phyloP scores from a whole-genome alignment of 2,113 vertebrate genomes.

The Phyllopteryx taeniolatus region DNA sequence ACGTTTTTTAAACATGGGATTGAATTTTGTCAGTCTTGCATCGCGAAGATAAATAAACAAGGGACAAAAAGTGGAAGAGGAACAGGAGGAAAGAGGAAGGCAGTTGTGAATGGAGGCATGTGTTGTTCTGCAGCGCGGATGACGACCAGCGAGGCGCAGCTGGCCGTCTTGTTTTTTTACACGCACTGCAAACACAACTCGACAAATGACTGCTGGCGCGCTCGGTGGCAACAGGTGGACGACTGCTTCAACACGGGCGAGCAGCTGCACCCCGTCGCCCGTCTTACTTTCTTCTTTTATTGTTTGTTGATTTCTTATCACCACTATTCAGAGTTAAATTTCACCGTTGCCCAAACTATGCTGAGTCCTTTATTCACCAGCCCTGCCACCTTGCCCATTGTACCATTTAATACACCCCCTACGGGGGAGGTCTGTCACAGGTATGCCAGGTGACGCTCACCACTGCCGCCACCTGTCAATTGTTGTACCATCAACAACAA shows the following conservation, averaged over 20 bases:
- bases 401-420: background rate
- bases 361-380: background rate
- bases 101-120: conserved; percentile 38
- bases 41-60: conserved; percentile 8
- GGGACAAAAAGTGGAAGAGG: conserved; percentile 43
- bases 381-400: background rate
- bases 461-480: conserved; percentile 53
- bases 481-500: conserved; percentile 54
- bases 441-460: conserved; percentile 57
- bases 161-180: conserved; percentile 16
- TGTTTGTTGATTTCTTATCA: conserved; percentile 36
- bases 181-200: conserved; percentile 38
- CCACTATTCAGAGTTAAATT: conserved; percentile 60
- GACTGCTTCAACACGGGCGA: conserved; percentile 51
- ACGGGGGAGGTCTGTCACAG: conserved; percentile 27
- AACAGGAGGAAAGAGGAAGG: conserved; percentile 43
- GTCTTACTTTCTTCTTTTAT: conserved; percentile 42
- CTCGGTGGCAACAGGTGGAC: conserved; percentile 64
- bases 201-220: conserved; percentile 44
- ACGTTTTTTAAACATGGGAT: background rate
- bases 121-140: conserved; percentile 37
- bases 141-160: conserved; percentile 43
- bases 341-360: conserved; percentile 51
- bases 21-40: background rate
- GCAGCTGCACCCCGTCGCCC: conserved; percentile 58